Percentiles rank a stretch among this genome's conserved stretches.
Conservation (phyloP, 2,797 vertebrate genomes). For the Platalea minor region DNA sequence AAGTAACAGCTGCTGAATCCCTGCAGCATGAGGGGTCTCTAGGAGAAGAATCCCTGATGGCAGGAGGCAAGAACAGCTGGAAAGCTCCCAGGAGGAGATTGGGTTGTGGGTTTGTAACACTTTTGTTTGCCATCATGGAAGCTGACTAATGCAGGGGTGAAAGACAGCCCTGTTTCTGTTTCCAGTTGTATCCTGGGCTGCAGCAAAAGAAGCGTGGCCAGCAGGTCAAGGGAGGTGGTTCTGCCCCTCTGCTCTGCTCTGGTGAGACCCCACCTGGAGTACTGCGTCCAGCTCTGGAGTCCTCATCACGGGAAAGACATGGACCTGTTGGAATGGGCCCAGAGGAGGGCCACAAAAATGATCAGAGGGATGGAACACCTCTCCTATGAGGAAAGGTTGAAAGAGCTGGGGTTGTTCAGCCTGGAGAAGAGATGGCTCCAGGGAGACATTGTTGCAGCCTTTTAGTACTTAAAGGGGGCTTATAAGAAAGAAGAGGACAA, state of each 20-base stretch:
- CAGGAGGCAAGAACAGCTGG: background rate
- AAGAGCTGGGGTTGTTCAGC: background rate
- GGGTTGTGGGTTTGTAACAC: background rate
- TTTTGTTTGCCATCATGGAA: background rate
- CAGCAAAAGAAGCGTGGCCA: background rate
- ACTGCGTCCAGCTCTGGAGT: background rate
- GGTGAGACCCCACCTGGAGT: background rate
- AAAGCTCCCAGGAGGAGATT: background rate
- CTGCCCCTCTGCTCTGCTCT: background rate
- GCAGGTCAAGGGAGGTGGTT: background rate
- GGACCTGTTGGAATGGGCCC: too few relatives aligned
- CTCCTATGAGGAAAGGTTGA: too few relatives aligned
- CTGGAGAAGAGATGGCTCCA: background rate
- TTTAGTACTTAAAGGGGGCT: background rate
- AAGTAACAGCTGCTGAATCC: background rate
- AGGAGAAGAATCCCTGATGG: background rate
- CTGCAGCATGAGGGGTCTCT: background rate
- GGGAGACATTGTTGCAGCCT: background rate
- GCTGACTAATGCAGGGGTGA: background rate
- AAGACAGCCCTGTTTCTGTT: background rate
- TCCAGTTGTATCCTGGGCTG: background rate
- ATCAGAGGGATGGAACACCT: background rate
- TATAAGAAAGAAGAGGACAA: background rate
- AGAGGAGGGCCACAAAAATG: background rate
- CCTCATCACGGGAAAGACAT: background rate